A percentile compares a stretch with the other conserved stretches of the same genome.
Conservation (phyloP, 2,797 vertebrate genomes). For the Crenuchus spilurus region DNA sequence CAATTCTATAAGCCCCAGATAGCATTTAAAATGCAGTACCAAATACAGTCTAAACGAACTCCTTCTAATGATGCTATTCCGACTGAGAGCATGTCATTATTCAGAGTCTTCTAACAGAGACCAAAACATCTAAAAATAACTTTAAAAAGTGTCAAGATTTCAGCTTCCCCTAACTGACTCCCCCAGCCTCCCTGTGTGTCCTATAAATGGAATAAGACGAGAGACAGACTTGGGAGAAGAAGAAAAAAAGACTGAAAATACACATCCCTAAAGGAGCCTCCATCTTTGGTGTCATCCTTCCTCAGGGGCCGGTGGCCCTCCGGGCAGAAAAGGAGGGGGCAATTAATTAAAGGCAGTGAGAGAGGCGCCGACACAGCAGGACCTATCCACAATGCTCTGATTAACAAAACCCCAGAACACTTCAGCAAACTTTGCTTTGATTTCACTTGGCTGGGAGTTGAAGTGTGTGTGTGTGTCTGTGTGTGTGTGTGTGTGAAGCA, state of each 20-base stretch:
- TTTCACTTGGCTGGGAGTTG: constrained; percentile 35
- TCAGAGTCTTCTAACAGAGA: constrained; percentile 19
- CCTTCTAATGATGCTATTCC: constrained; percentile 5
- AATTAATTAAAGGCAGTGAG: constrained; percentile 55
- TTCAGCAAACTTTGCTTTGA: constrained; percentile 50
- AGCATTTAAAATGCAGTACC: not conserved
- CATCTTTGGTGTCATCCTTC: constrained; percentile 36
- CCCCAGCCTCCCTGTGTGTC: constrained; percentile 8
- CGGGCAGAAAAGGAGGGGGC: constrained; percentile 3
- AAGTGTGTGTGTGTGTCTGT: not conserved
- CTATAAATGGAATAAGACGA: constrained; percentile 13
- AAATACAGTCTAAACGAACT: constrained; percentile 4
- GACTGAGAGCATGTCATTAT: constrained; percentile 11
- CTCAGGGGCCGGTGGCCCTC: constrained; percentile 27
- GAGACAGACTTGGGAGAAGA: not conserved
- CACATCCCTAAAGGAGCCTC: constrained; percentile 16
- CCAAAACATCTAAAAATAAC: constrained; percentile 18
- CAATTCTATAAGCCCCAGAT: not conserved
- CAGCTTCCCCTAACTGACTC: constrained; percentile 7
- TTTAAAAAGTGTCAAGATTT: constrained; percentile 8
- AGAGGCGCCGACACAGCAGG: constrained; percentile 17
- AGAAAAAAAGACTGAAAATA: not conserved
- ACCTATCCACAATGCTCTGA: constrained; percentile 35
- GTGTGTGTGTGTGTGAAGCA: constrained; percentile 16
- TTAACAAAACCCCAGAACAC: constrained; percentile 47